These are phyloP conservation scores for Microplitis mediator DNA, from an alignment of 1,140 invertebrate species.

Conservation along the genomic window DNA sequence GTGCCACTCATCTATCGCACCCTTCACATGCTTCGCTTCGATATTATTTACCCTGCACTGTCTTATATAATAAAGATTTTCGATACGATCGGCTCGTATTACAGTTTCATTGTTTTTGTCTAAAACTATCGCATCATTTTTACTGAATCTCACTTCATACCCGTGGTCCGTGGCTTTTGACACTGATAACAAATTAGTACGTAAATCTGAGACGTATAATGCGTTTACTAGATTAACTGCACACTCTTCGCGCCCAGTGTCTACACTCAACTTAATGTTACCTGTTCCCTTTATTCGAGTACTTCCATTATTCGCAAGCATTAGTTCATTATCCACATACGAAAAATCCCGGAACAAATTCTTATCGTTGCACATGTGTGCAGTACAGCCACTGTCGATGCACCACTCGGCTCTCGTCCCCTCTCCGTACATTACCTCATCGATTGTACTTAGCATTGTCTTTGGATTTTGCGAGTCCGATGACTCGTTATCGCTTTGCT, in stretches of 20 bases:
- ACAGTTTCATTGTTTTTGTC: conserved; percentile 2
- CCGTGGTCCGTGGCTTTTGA: conserved; percentile 23
- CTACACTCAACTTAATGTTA: conserved; percentile 15
- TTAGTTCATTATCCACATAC: conserved; percentile 14
- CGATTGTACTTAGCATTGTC: conserved; percentile 15
- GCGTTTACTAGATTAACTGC: conserved; percentile 27
- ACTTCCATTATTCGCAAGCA: conserved; percentile 20
- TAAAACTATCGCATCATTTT: conserved; percentile 19
- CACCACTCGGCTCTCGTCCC: conserved; percentile 20
- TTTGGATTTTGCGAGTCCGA: too few species aligned
- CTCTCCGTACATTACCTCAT: conserved; percentile 8
- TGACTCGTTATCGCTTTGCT: too few species aligned
- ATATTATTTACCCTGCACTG: neutral
- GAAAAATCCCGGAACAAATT: conserved; percentile 18
- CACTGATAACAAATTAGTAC: conserved; percentile 32
- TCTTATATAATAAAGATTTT: conserved; percentile 26
- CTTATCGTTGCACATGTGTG: conserved; percentile 27
- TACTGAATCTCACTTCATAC: conserved; percentile 22
- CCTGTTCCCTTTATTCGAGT: conserved; percentile 23
- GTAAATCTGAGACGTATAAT: conserved; percentile 28
- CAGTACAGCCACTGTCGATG: conserved; percentile 26
- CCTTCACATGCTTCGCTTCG: neutral
- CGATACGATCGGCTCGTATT: conserved; percentile 12
- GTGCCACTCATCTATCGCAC: conserved; percentile 24
- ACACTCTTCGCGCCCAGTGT: too few species aligned